These are phyloP conservation scores for Macroramphosus scolopax DNA, from an alignment of 2,797 vertebrate species.

Conservation along the genomic window DNA sequence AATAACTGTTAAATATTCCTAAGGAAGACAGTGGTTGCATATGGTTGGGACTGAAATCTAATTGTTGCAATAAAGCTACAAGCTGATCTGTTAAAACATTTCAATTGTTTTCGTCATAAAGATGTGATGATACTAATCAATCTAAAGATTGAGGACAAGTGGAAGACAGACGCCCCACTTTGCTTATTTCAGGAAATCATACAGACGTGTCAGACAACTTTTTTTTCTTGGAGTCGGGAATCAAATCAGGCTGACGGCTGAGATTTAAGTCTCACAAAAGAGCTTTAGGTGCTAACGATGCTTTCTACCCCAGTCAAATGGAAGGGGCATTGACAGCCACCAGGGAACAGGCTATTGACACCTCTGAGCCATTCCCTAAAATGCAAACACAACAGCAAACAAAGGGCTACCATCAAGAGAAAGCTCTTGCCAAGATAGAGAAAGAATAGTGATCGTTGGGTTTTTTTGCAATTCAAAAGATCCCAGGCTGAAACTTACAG, in stretches of 20 bases:
- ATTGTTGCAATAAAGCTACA: too few relatives aligned
- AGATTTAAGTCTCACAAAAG: conserved; percentile 46
- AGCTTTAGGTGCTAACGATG: conserved; percentile 60
- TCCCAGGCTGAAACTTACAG: conserved; percentile 26
- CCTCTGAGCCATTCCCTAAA: conserved; percentile 59
- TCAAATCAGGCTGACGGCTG: conserved; percentile 51
- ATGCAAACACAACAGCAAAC: conserved; percentile 70
- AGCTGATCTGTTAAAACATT: too few relatives aligned
- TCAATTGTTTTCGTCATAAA: too few relatives aligned
- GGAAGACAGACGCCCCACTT: neutral
- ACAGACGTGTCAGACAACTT: conserved; percentile 49
- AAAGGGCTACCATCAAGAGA: conserved; percentile 64
- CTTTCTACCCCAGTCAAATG: conserved; percentile 43
- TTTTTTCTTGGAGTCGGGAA: conserved; percentile 40
- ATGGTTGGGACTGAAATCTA: too few relatives aligned
- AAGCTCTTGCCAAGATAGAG: conserved; percentile 27
- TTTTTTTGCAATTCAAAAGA: conserved; percentile 61
- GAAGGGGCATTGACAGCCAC: conserved; percentile 40
- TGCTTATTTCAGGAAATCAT: conserved; percentile 12
- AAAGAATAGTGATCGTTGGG: conserved; percentile 29
- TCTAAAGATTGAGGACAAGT: neutral
- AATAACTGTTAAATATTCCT: neutral
- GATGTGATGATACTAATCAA: neutral
- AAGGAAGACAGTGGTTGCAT: conserved; percentile 3
- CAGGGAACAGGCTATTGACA: conserved; percentile 62